A percentile compares a stretch with the other conserved stretches of the same genome.
phyloP scores from a whole-genome alignment of 2,888 invertebrate genomes.

The Colostygia pectinataria region DNA sequence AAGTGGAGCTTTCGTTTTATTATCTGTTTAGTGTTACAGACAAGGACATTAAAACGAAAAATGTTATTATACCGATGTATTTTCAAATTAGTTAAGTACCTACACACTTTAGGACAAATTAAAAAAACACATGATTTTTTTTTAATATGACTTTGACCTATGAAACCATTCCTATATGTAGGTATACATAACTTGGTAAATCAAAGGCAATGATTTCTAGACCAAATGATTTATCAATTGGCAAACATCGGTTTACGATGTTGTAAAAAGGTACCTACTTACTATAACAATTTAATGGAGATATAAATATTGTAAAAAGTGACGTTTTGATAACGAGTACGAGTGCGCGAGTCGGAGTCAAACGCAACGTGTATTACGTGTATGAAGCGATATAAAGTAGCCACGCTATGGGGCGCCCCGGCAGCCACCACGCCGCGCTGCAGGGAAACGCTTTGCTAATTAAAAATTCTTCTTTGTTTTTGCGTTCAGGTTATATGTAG shows the following conservation, averaged over 20 bases:
- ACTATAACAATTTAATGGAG: constrained; percentile 54
- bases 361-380: constrained; percentile 65
- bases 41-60: too few species aligned
- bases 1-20: constrained; percentile 68
- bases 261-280: too few species aligned
- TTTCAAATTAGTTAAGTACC: too few species aligned
- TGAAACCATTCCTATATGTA: too few species aligned
- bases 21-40: constrained; percentile 50
- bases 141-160: too few species aligned
- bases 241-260: too few species aligned
- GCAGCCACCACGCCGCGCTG: constrained; percentile 55
- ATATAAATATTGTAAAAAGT: constrained; percentile 78
- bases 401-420: constrained; percentile 63
- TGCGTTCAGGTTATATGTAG: constrained; percentile 61
- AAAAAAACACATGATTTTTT: too few species aligned
- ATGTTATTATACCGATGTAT: too few species aligned
- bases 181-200: too few species aligned
- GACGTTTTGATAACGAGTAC: constrained; percentile 74
- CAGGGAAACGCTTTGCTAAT: constrained; percentile 69
- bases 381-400: constrained; percentile 77
- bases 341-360: constrained; percentile 28
- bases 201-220: too few species aligned
- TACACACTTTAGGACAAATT: too few species aligned
- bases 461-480: constrained; percentile 74
- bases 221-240: too few species aligned